Percentiles rank a stretch among this genome's conserved stretches.
Evolutionary conservation across 2,797 vertebrate species (phyloP).

Genomic region (Sebastolobus alascanus): DNA sequence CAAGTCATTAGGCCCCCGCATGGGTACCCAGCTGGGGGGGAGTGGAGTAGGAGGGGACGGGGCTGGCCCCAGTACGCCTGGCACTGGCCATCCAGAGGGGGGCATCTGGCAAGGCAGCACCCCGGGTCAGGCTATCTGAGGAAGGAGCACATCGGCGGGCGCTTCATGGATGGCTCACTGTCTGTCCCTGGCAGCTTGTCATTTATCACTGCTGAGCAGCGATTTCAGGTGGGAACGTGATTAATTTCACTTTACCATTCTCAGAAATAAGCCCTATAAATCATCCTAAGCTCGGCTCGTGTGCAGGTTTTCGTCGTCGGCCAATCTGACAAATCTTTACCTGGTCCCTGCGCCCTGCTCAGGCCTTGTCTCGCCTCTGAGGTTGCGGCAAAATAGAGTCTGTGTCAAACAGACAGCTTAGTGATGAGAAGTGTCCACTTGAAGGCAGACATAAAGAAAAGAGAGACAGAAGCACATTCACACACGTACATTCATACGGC

Average conservation of each 20-base stretch:
- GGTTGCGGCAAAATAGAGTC: slow-evolving; percentile 57
- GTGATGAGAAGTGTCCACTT: slow-evolving; percentile 58
- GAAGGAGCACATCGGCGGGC: slow-evolving; percentile 77
- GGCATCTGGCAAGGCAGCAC: slow-evolving; percentile 81
- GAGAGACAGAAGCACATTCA: slow-evolving; percentile 16
- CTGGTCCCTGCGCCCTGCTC: slow-evolving; percentile 69
- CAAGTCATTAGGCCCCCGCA: slow-evolving; percentile 77
- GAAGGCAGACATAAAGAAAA: slow-evolving; percentile 35
- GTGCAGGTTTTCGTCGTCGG: slow-evolving; percentile 71
- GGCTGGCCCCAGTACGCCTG: slow-evolving; percentile 56
- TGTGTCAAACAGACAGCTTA: slow-evolving; percentile 52
- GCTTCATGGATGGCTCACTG: slow-evolving; percentile 87
- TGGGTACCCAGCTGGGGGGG: slow-evolving; percentile 67
- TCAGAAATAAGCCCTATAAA: slow-evolving; percentile 92
- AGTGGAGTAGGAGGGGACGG: slow-evolving; percentile 44
- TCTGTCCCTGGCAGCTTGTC: slow-evolving; percentile 87
- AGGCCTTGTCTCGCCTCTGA: slow-evolving; percentile 56
- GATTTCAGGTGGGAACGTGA: slow-evolving; percentile 88
- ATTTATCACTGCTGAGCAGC: slow-evolving; percentile 89
- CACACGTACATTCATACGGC: slow-evolving; percentile 21
- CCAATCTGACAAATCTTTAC: slow-evolving; percentile 86
- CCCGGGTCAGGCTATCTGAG: slow-evolving; percentile 85
- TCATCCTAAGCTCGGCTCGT: slow-evolving; percentile 82
- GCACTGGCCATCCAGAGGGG: slow-evolving; percentile 72
- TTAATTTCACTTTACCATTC: slow-evolving; percentile 91